A percentile compares a stretch with the other conserved stretches of the same genome.
Conservation (phyloP, 2,797 vertebrate genomes). For the Mus minutoides region DNA sequence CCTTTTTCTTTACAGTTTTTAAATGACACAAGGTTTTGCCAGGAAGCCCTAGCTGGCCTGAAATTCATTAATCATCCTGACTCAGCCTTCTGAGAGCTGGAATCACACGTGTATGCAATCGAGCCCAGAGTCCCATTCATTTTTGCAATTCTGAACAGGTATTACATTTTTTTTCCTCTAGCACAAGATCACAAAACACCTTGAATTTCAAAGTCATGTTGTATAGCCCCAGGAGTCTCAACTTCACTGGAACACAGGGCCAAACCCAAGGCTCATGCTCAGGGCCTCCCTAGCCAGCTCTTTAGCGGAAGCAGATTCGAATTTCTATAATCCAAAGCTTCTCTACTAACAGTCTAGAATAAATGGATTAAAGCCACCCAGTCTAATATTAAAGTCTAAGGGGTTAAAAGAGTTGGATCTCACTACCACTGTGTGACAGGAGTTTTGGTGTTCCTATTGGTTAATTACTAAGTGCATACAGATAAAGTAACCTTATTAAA, state of each 20-base stretch:
- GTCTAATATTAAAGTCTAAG: neutral
- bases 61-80: neutral
- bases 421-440: neutral
- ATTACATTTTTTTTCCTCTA: conserved; percentile 13
- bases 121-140: neutral
- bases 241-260: neutral
- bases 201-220: conserved; percentile 46
- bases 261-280: neutral
- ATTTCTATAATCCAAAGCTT: conserved; percentile 1
- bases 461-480: conserved; percentile 34
- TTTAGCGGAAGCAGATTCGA: neutral
- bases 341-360: conserved; percentile 16
- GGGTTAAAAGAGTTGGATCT: neutral
- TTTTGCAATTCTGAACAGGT: conserved; percentile 12
- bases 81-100: neutral
- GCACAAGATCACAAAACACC: conserved; percentile 4
- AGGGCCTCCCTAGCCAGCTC: neutral
- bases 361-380: neutral
- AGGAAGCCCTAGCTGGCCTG: neutral
- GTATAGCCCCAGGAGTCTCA: conserved; percentile 9
- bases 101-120: neutral
- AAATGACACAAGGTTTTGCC: neutral
- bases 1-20: neutral
- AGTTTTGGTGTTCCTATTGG: conserved; percentile 16
- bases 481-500: conserved; percentile 49